phyloP scores from a whole-genome alignment of 1,140 invertebrate species.

The Eurosta solidaginis region DNA sequence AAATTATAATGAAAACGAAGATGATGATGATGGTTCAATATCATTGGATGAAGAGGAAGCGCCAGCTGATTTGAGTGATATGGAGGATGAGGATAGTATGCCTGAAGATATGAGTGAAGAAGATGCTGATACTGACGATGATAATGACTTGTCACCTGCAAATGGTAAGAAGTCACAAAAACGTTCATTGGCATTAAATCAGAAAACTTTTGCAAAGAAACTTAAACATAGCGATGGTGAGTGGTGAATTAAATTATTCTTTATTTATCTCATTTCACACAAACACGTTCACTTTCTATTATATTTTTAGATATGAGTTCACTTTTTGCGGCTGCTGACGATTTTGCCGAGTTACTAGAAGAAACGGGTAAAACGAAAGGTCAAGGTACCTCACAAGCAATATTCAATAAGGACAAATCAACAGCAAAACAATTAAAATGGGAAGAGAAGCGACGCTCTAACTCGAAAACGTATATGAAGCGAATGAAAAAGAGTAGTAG shows the following conservation, averaged over 20 bases:
- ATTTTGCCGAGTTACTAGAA: constrained; percentile 74
- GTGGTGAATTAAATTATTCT: too few species aligned
- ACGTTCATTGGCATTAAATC: constrained; percentile 34
- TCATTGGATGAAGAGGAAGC: constrained; percentile 36
- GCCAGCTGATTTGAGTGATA: constrained; percentile 10
- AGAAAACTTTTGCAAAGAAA: constrained; percentile 49
- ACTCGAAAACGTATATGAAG: constrained; percentile 48
- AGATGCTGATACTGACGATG: background rate
- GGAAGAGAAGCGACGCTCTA: constrained; percentile 65
- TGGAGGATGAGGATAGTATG: background rate
- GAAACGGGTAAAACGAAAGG: constrained; percentile 68
- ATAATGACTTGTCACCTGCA: constrained; percentile 41
- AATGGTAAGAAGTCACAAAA: constrained; percentile 60
- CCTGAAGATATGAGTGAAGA: constrained; percentile 34
- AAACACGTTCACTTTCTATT: background rate
- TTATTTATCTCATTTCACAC: background rate
- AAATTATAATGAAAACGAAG: constrained; percentile 44
- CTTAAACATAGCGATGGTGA: constrained; percentile 53
- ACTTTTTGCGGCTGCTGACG: constrained; percentile 74
- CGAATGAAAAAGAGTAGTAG: constrained; percentile 35
- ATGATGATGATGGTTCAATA: constrained; percentile 40
- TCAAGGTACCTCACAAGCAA: constrained; percentile 67
- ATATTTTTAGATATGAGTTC: constrained; percentile 59
- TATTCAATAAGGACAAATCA: constrained; percentile 70
- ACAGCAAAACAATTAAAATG: constrained; percentile 70